Conservation (phyloP, 2,113 vertebrate genomes). For the Ctenomys sociabilis region DNA sequence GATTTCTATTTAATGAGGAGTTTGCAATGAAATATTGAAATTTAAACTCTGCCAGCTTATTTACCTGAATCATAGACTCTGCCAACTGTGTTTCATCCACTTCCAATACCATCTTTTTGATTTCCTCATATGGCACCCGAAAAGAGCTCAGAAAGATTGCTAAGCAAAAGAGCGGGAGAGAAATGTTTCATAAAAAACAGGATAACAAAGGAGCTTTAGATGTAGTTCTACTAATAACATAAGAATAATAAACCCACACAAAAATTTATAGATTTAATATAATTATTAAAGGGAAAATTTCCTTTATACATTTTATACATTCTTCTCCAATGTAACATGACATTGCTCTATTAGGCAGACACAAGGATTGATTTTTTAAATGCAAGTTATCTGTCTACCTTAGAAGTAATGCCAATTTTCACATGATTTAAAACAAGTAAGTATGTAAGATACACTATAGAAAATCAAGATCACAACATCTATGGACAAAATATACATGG, state of each 20-base stretch:
- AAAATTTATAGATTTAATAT: constrained; percentile 16
- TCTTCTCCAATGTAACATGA: constrained; percentile 26
- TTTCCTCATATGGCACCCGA: constrained; percentile 96
- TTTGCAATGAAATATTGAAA: constrained; percentile 70
- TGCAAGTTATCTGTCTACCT: not conserved
- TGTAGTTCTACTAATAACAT: constrained; percentile 42
- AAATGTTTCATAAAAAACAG: constrained; percentile 39
- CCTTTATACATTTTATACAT: constrained; percentile 17
- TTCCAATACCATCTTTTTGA: constrained; percentile 94
- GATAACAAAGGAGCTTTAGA: not conserved
- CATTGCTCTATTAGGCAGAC: not conserved
- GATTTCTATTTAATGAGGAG: constrained; percentile 76
- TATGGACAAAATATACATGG: not conserved
- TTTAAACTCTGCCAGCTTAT: constrained; percentile 69
- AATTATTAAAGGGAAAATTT: not conserved
- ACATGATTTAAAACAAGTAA: constrained; percentile 40
- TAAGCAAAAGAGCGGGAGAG: constrained; percentile 64
- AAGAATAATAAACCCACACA: not conserved
- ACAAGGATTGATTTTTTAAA: constrained; percentile 18
- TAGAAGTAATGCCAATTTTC: constrained; percentile 18
- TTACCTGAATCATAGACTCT: constrained; percentile 98
- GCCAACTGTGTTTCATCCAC: constrained; percentile 95
- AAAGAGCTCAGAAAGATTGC: constrained; percentile 98
- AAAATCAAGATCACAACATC: not conserved
- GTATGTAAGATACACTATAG: not conserved